Conservation (phyloP, 2,888 invertebrate genomes). For the Xestia xanthographa region DNA sequence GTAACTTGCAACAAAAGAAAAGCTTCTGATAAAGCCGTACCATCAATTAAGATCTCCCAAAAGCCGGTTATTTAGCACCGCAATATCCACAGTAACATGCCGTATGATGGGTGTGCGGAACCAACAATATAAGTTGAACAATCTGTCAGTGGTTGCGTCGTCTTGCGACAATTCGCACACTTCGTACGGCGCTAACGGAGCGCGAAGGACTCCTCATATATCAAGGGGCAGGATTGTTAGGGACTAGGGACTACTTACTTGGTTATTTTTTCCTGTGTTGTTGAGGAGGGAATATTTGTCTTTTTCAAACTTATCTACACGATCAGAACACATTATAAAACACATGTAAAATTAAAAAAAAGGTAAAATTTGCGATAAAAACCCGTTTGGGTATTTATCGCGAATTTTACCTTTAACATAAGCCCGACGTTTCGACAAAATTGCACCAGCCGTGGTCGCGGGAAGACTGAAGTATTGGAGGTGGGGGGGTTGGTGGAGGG, state of each 20-base stretch:
- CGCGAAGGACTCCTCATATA: conserved; percentile 57
- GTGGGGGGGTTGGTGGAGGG: no score
- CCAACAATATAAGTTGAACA: conserved; percentile 65
- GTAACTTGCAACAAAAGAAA: conserved; percentile 24
- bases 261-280: neutral
- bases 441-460: no score
- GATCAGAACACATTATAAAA: no score
- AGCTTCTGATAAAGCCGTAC: conserved; percentile 21
- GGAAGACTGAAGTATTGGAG: no score
- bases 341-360: no score
- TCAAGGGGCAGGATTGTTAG: conserved; percentile 49
- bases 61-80: conserved; percentile 59
- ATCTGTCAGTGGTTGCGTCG: conserved; percentile 64
- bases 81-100: conserved; percentile 46
- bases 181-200: conserved; percentile 60
- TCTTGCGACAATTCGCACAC: conserved; percentile 61
- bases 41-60: conserved; percentile 56
- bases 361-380: no score
- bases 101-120: conserved; percentile 58
- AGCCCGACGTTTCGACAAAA: no score
- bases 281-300: conserved; percentile 2
- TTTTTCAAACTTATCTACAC: no score
- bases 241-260: conserved; percentile 1
- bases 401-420: no score
- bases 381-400: no score